Percentiles rank a stretch among this genome's conserved stretches.
Evolutionary conservation across 2,113 vertebrate species (phyloP).

Genomic region (Apaloderma vittatum): DNA sequence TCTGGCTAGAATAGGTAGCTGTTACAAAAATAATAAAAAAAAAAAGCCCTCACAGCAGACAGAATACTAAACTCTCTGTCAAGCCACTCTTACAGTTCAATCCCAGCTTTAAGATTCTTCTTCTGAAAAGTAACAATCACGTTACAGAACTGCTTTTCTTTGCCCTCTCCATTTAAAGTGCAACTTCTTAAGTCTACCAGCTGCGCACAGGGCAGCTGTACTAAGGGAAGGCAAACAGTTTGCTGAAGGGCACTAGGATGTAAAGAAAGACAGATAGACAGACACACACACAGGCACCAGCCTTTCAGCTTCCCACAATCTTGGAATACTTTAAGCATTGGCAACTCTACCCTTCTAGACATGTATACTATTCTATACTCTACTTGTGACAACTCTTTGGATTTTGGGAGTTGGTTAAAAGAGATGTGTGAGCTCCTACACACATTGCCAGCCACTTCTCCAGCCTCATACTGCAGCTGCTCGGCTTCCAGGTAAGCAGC

Average conservation of each 20-base stretch:
- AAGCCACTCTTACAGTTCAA: neutral
- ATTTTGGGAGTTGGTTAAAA: neutral
- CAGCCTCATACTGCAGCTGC: neutral
- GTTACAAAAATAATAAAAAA: neutral
- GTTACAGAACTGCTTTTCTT: neutral
- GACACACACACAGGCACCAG: neutral
- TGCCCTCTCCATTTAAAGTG: neutral
- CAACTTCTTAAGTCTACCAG: neutral
- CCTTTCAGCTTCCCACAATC: neutral
- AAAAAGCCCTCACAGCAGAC: neutral
- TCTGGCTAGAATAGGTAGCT: neutral
- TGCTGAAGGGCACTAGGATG: no score
- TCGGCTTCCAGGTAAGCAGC: conserved; percentile 44
- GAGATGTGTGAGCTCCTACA: neutral
- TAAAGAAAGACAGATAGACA: neutral
- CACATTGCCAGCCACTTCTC: neutral
- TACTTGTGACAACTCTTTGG: neutral
- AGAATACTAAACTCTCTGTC: neutral
- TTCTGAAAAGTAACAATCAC: neutral
- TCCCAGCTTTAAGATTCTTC: neutral
- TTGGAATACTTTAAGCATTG: neutral
- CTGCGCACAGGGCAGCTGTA: neutral
- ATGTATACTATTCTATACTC: neutral
- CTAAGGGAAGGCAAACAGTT: neutral
- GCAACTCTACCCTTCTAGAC: neutral